phyloP scores from a whole-genome alignment of 2,888 invertebrate genomes.

The Tillus elongatus region DNA sequence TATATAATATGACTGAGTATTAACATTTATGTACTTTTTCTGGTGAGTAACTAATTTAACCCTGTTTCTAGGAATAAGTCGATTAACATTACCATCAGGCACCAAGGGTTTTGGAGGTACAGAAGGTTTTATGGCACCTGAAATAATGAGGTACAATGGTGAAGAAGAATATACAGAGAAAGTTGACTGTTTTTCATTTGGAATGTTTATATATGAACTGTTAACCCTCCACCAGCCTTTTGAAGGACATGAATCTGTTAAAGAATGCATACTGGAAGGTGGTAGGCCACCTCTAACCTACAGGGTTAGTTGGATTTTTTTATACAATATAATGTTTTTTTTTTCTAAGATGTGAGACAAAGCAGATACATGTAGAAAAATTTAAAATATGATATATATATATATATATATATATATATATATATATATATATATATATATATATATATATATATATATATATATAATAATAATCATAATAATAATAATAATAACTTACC shows the following conservation, averaged over 20 bases:
- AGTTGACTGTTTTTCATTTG: slow-evolving; percentile 98
- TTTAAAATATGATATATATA: no score
- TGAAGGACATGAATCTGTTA: slow-evolving; percentile 93
- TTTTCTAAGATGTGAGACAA: background rate
- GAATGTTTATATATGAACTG: slow-evolving; percentile 96
- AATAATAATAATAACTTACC: no score
- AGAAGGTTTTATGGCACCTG: slow-evolving; percentile 98
- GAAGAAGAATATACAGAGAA: slow-evolving; percentile 98
- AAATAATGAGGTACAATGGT: slow-evolving; percentile 96
- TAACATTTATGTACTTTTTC: background rate
- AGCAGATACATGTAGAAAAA: no score
- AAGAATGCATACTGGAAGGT: slow-evolving; percentile 92
- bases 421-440: no score
- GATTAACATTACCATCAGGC: slow-evolving; percentile 79
- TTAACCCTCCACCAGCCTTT: slow-evolving; percentile 89
- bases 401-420: no score
- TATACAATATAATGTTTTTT: background rate
- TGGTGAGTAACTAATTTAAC: no score
- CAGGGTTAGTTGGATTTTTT: slow-evolving; percentile 47
- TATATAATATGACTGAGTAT: no score
- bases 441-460: no score
- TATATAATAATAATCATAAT: no score
- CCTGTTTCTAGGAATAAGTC: slow-evolving; percentile 65
- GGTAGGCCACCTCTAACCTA: slow-evolving; percentile 82
- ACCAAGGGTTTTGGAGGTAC: slow-evolving; percentile 98